phyloP scores from a whole-genome alignment of 1,140 invertebrate genomes.

The Brachionus sp. region DNA sequence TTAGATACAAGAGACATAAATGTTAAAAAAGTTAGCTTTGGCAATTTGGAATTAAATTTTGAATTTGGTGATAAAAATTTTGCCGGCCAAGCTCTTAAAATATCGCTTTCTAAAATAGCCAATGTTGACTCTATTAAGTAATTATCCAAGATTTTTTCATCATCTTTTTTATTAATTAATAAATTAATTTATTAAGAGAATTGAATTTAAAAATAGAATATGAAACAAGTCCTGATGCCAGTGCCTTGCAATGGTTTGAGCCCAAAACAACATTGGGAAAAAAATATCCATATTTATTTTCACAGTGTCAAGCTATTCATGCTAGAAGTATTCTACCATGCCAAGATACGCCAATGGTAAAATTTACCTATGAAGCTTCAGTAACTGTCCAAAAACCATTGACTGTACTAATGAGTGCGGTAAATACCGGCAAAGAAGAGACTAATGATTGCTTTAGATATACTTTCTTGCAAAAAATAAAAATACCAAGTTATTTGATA shows the following conservation, averaged over 20 bases:
- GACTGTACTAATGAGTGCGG: constrained; percentile 82
- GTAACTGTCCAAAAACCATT: constrained; percentile 64
- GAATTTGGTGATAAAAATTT: neutral
- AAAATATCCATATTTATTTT: constrained; percentile 81
- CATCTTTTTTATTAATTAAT: neutral
- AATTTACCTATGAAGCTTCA: constrained; percentile 77
- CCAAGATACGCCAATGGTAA: constrained; percentile 88
- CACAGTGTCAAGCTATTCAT: constrained; percentile 86
- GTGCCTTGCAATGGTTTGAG: constrained; percentile 82
- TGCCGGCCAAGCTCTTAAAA: constrained; percentile 6
- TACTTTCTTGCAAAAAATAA: constrained; percentile 47
- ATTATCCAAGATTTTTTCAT: neutral
- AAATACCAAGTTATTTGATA: constrained; percentile 66
- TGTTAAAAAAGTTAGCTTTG: neutral
- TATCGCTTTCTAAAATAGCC: neutral
- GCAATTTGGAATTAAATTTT: neutral
- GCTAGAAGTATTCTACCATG: constrained; percentile 78
- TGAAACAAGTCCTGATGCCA: constrained; percentile 56
- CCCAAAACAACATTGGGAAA: constrained; percentile 81
- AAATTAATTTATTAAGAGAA: neutral
- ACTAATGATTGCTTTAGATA: constrained; percentile 44
- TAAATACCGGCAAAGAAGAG: constrained; percentile 54
- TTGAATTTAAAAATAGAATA: constrained; percentile 51
- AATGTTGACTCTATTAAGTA: constrained; percentile 18
- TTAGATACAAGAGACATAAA: constrained; percentile 28